Conservation (phyloP, 1,140 invertebrate species). For the Scylla paramamosain region DNA sequence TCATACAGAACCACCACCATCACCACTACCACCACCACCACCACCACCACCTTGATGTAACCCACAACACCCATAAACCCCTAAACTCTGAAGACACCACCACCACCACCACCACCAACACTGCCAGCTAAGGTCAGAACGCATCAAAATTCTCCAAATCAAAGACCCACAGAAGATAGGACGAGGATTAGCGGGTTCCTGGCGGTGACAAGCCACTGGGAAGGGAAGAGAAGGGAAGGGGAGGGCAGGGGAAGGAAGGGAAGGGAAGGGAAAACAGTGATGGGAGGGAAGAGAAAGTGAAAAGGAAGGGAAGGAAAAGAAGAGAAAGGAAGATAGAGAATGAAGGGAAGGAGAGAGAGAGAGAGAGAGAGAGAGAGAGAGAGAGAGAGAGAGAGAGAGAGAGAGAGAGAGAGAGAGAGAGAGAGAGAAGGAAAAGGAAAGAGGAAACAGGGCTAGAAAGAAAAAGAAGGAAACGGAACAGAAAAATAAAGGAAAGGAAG, state of each 20-base stretch:
- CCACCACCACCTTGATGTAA: neutral
- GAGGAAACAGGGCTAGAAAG: no score
- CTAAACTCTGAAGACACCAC: neutral
- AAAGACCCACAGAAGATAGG: neutral
- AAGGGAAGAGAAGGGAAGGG: neutral
- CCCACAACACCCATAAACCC: no score
- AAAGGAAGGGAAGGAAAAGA: no score
- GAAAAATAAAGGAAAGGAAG: no score
- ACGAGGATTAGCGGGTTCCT: neutral
- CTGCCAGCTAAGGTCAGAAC: neutral
- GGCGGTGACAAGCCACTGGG: neutral
- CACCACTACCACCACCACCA: neutral
- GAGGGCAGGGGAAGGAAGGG: neutral
- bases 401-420: no score
- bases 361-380: no score
- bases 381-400: no score
- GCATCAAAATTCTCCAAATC: constrained; percentile 1
- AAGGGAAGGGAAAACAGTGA: neutral
- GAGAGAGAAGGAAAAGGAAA: no score
- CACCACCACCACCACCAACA: neutral
- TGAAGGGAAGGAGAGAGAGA: no score
- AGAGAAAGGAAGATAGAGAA: no score
- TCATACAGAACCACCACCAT: neutral
- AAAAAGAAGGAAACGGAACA: no score
- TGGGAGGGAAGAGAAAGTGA: no score